These are phyloP conservation scores for Pelusios castaneus DNA, from an alignment of 2,113 vertebrate genomes.

Conservation along the genomic window DNA sequence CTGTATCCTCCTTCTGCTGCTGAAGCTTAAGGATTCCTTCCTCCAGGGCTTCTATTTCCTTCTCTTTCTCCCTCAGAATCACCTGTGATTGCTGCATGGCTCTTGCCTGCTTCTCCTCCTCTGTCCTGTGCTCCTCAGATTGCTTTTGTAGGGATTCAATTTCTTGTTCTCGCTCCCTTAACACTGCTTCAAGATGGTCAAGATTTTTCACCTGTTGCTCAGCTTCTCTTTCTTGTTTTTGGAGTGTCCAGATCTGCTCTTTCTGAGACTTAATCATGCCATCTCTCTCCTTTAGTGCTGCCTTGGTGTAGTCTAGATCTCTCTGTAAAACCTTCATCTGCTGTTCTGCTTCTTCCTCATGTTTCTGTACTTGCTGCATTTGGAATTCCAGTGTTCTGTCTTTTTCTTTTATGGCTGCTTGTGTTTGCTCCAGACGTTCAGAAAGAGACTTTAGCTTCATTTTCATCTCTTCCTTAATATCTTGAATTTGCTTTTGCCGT, in stretches of 20 bases:
- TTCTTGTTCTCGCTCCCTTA: conserved; percentile 55
- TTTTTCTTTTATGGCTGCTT: conserved; percentile 60
- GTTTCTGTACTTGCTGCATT: conserved; percentile 35
- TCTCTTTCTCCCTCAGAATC: conserved; percentile 46
- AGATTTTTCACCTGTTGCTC: conserved; percentile 56
- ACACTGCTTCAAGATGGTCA: conserved; percentile 54
- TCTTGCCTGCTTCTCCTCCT: conserved; percentile 27
- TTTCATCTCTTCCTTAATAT: conserved; percentile 46
- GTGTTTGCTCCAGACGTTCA: conserved; percentile 61
- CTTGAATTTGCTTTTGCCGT: conserved; percentile 58
- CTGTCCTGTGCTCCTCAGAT: conserved; percentile 36
- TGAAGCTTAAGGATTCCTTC: conserved; percentile 34
- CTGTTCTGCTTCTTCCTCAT: conserved; percentile 45
- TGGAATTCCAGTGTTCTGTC: conserved; percentile 52
- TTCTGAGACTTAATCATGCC: conserved; percentile 47
- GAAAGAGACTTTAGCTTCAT: conserved; percentile 44
- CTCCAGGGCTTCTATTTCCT: conserved; percentile 43
- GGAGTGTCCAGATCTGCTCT: conserved; percentile 52
- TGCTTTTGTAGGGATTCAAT: conserved; percentile 59
- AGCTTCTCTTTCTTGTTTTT: conserved; percentile 54
- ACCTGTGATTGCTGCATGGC: conserved; percentile 40
- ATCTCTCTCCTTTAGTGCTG: conserved; percentile 48
- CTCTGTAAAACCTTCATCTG: background rate
- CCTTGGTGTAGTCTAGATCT: conserved; percentile 40
- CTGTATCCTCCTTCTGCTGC: conserved; percentile 42